Evolutionary conservation across 2,888 invertebrate genomes (phyloP).

Genomic region (Apamea monoglypha): DNA sequence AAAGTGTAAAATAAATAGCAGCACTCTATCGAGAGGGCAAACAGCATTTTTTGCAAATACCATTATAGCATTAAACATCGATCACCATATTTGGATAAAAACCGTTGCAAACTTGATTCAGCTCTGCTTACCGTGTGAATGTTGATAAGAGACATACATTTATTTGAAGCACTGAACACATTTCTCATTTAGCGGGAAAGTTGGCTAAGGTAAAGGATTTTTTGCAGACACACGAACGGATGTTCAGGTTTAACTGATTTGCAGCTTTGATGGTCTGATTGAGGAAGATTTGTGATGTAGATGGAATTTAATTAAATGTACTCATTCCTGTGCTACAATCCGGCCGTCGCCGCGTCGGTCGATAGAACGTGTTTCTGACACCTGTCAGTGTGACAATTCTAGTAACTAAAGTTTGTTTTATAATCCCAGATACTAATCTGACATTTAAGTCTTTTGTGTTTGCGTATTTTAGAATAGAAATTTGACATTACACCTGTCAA

Average conservation of each 20-base stretch:
- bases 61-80: constrained; percentile 61
- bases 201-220: constrained; percentile 2
- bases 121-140: constrained; percentile 68
- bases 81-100: constrained; percentile 57
- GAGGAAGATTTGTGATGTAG: not conserved
- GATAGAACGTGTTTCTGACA: too few species aligned
- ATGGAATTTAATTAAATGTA: not conserved
- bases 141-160: constrained; percentile 63
- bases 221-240: not conserved
- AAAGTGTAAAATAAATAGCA: constrained; percentile 55
- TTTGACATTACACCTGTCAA: too few species aligned
- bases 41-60: constrained; percentile 55
- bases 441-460: too few species aligned
- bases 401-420: too few species aligned
- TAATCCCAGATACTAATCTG: too few species aligned
- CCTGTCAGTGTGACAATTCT: too few species aligned
- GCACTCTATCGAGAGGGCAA: constrained; percentile 46
- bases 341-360: too few species aligned
- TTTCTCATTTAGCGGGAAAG: constrained; percentile 61
- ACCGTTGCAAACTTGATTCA: constrained; percentile 72
- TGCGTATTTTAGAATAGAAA: too few species aligned
- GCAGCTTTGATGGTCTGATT: constrained; percentile 4
- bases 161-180: constrained; percentile 54
- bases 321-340: not conserved
- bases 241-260: not conserved